These are phyloP conservation scores for Drosophila ercepeae DNA, from an alignment of 1,140 invertebrate genomes.

Conservation along the genomic window DNA sequence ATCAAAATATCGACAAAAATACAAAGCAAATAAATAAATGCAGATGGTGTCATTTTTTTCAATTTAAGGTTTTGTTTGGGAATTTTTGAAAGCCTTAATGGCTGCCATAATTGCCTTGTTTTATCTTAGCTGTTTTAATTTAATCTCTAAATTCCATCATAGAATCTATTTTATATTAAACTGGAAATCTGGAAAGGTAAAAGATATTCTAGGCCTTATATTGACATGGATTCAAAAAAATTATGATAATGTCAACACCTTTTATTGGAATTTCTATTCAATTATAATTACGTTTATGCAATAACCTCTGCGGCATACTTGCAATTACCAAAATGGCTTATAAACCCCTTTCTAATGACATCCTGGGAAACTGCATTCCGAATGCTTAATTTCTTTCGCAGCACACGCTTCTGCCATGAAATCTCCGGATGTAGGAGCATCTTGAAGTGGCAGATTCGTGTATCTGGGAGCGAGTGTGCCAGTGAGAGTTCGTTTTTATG, in stretches of 20 bases:
- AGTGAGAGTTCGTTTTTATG: conserved; percentile 57
- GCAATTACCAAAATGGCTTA: neutral
- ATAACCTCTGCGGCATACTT: neutral
- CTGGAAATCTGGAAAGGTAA: too few species aligned
- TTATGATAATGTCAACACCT: neutral
- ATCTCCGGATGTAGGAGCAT: conserved; percentile 32
- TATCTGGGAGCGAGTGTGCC: conserved; percentile 31
- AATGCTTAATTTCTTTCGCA: conserved; percentile 10
- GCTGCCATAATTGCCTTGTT: neutral
- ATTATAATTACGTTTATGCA: neutral
- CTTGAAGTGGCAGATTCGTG: conserved; percentile 29
- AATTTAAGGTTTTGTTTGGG: conserved; percentile 15
- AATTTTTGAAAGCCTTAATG: neutral
- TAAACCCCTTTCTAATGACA: neutral
- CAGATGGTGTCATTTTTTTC: conserved; percentile 19
- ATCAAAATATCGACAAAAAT: conserved; percentile 1
- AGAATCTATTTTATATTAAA: neutral
- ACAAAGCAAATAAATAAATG: conserved; percentile 11
- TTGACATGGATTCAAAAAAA: neutral
- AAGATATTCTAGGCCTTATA: too few species aligned
- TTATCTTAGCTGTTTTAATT: neutral
- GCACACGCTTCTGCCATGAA: conserved; percentile 39
- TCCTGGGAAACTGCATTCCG: conserved; percentile 7
- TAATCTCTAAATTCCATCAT: neutral
- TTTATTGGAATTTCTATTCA: neutral